A percentile compares a stretch with the other conserved stretches of the same genome.
Conservation (phyloP, 1,140 invertebrate genomes). For the Gerris buenoi region DNA sequence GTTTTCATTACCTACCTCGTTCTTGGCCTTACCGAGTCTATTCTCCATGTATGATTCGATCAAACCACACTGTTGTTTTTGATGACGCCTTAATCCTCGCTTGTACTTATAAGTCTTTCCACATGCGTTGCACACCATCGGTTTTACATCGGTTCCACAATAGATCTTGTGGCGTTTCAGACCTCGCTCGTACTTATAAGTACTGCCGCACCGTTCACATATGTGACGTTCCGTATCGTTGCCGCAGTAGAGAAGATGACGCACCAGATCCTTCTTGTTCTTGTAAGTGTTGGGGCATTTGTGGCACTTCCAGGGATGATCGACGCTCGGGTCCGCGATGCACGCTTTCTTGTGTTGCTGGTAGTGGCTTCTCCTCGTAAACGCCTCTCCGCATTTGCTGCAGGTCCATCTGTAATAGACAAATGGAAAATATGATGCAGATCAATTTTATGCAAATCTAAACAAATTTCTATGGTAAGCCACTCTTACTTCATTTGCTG, state of each 20-base stretch:
- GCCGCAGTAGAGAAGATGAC: constrained; percentile 11
- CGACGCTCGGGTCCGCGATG: background rate
- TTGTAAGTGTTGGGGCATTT: constrained; percentile 13
- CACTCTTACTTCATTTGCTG: too few species aligned
- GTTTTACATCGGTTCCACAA: constrained; percentile 11
- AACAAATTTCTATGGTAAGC: too few species aligned
- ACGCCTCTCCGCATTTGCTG: constrained; percentile 9
- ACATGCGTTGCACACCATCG: constrained; percentile 19
- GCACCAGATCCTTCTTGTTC: constrained; percentile 13
- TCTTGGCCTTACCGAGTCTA: background rate
- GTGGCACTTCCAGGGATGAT: constrained; percentile 8
- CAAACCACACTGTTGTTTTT: background rate
- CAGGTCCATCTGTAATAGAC: constrained; percentile 8
- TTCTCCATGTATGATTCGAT: background rate
- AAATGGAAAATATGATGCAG: too few species aligned
- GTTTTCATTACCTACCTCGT: too few species aligned
- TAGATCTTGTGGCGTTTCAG: constrained; percentile 32
- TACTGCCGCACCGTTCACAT: constrained; percentile 21
- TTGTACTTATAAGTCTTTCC: constrained; percentile 29
- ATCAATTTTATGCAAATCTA: too few species aligned
- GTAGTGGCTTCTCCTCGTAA: background rate
- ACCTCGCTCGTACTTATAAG: constrained; percentile 33
- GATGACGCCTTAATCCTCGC: constrained; percentile 36
- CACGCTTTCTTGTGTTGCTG: constrained; percentile 4
- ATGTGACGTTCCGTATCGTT: constrained; percentile 4